Evolutionary conservation across 2,888 invertebrate genomes (phyloP), one percentile per base, ranked within the genome.

Genomic region (Chrysotoxum bicinctum): DNA sequence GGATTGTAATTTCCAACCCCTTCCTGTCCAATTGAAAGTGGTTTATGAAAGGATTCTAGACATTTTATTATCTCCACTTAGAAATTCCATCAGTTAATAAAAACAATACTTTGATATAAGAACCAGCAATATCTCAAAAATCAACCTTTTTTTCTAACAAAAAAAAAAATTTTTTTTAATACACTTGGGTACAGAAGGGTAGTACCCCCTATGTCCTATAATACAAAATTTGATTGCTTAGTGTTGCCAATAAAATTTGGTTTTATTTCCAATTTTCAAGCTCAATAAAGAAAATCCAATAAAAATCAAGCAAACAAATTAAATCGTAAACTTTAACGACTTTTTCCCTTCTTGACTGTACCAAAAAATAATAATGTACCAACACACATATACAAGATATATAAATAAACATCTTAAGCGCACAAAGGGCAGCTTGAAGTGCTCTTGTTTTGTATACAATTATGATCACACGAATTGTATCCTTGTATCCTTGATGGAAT

Each of bases 261-360:
- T 50, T 77, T 72, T 82, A 66, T 77, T 52, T 37, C 58, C 52
- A 60, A 66, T 79, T 79, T 79, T 79, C 73, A 73, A 73, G 66
- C 37, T 19, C 52, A 82, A 68, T 77, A 72, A 82, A 77, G 54
- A 19, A 60, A 52, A 60, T 68, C 37, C 72, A 66, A 72, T 82
- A 76, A 81, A 81, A 76, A 70, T 72, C 76, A 70, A 70, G 50
- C 70, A 64, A 72, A 81, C 58, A 72, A 68, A 72, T 72, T 68
- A 66, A 82, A 72, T 77, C 81, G 72, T 82, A 77, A 82, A 77
- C 52, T 77, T 81, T 76, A 66, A 76, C 70, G 76, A 64, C 75
- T 14, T 68, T 50, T 70, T 50, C 43, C 32, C 30, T 64, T 40
- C 60, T 60, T 14, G 19, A n/a, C 35, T 30, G 16, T 52, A 16